phyloP scores from a whole-genome alignment of 2,113 vertebrate species.

The Pimephales promelas region DNA sequence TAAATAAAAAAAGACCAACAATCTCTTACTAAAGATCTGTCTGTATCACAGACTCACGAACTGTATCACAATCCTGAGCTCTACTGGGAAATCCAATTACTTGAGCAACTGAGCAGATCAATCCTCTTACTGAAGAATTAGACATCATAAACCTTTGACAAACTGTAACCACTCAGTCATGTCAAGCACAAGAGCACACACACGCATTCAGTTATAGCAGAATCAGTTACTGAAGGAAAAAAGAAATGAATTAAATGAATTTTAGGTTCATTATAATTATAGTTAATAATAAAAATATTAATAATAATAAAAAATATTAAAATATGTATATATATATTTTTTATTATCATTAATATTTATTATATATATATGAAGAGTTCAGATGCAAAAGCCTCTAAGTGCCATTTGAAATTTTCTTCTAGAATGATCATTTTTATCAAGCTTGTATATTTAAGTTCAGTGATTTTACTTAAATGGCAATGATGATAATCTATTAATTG shows the following conservation, averaged over 20 bases:
- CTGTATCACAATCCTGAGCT: neutral
- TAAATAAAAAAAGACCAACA: neutral
- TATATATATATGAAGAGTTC: too few species aligned
- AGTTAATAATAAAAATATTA: neutral
- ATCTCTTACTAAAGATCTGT: neutral
- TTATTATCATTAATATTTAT: too few species aligned
- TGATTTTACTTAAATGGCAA: too few species aligned
- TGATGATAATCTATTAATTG: too few species aligned
- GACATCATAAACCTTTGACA: neutral
- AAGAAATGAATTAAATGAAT: neutral
- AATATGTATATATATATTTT: too few species aligned
- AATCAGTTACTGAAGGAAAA: neutral
- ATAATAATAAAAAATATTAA: neutral
- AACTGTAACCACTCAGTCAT: conserved; percentile 13
- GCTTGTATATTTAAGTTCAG: too few species aligned
- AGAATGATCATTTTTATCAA: too few species aligned
- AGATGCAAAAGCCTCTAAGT: too few species aligned
- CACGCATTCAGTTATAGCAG: neutral
- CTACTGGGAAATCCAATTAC: conserved; percentile 7
- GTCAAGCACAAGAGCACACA: neutral
- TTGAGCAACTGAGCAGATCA: conserved; percentile 24
- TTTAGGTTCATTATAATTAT: neutral
- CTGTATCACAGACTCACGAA: neutral
- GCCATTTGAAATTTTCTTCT: too few species aligned
- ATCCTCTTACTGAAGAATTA: conserved; percentile 22